A percentile compares a stretch with the other conserved stretches of the same genome.
phyloP scores from a whole-genome alignment of 2,113 vertebrate species.

The Mobula birostris region DNA sequence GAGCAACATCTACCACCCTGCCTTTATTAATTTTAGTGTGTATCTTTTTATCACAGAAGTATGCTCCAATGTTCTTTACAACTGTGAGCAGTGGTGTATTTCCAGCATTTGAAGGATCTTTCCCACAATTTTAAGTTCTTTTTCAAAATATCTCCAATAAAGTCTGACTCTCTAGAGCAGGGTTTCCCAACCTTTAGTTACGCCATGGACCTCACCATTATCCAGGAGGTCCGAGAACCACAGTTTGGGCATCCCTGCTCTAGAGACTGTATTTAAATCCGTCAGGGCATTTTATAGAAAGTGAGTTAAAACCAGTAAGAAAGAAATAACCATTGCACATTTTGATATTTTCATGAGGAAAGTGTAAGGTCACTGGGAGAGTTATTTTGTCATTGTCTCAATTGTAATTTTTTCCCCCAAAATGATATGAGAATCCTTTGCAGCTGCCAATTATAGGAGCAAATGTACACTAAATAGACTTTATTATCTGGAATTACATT shows the following conservation, averaged over 20 bases:
- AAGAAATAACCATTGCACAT: neutral
- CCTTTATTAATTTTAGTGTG: neutral
- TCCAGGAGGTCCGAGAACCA: too few species aligned
- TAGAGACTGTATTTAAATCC: too few species aligned
- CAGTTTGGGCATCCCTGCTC: too few species aligned
- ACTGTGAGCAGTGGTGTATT: neutral
- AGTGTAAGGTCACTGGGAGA: neutral
- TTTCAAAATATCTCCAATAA: neutral
- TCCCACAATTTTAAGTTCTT: neutral
- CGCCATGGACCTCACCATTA: too few species aligned
- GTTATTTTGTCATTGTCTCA: too few species aligned
- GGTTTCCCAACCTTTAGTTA: too few species aligned
- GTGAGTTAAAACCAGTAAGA: neutral
- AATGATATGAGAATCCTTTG: neutral
- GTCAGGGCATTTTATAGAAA: neutral
- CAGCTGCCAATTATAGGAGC: neutral
- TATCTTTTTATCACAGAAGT: neutral
- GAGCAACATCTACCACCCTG: too few species aligned
- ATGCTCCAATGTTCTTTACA: neutral
- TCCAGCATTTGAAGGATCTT: neutral
- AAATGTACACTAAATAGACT: neutral
- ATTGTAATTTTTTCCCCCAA: neutral
- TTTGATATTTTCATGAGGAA: neutral
- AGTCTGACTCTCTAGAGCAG: too few species aligned
- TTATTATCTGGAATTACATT: neutral